A percentile compares a stretch with the other conserved stretches of the same genome.
Evolutionary conservation across 2,113 vertebrate genomes (phyloP).

Genomic region (Thamnophis sirtalis): DNA sequence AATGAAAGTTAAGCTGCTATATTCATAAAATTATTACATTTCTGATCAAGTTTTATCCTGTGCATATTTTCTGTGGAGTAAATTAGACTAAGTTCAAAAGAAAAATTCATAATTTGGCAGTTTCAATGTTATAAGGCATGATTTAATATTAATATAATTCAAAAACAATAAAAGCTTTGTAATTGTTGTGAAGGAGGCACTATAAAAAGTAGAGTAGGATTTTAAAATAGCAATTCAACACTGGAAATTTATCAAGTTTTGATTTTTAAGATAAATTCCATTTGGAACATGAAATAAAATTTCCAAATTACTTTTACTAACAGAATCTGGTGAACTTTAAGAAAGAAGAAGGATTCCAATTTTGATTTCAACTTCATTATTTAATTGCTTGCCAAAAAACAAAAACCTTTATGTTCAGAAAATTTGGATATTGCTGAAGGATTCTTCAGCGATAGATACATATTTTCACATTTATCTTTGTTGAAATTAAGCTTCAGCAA

Average conservation of each 20-base stretch:
- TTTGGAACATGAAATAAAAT: not conserved
- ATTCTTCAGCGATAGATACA: not conserved
- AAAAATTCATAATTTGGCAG: not conserved
- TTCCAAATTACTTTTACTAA: not conserved
- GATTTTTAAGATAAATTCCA: not conserved
- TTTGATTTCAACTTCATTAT: not conserved
- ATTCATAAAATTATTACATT: not conserved
- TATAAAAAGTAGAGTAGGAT: not conserved
- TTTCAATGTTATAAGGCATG: not conserved
- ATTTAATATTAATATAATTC: not conserved
- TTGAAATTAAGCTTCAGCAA: not conserved
- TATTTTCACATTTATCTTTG: too few species aligned
- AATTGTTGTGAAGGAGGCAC: not conserved
- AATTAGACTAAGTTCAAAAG: not conserved
- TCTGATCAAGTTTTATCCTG: not conserved
- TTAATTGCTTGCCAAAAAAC: not conserved
- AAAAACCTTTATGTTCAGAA: not conserved
- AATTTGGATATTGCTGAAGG: not conserved
- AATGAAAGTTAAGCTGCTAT: not conserved
- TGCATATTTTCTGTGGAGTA: not conserved
- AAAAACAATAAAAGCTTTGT: not conserved
- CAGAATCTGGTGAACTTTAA: not conserved
- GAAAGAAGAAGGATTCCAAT: not conserved
- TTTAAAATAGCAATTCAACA: slow-evolving; percentile 1
- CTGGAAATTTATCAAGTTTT: not conserved